A percentile compares a stretch with the other conserved stretches of the same genome.
Conservation (phyloP, 2,797 vertebrate species). For the Acipenser ruthenus region DNA sequence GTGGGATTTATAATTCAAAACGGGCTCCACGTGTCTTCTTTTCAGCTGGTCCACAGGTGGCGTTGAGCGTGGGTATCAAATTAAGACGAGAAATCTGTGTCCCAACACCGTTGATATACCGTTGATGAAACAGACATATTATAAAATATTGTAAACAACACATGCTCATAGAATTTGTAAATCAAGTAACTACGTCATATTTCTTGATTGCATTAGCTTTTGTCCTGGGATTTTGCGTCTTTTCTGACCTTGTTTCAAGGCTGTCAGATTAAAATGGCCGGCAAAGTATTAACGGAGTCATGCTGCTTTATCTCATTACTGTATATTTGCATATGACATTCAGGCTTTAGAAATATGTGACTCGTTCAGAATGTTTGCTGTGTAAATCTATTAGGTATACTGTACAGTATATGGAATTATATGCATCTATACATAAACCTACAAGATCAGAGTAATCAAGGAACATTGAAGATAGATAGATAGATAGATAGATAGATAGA, state of each 20-base stretch:
- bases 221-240: slow-evolving; percentile 19
- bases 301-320: slow-evolving; percentile 56
- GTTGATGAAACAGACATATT: slow-evolving; percentile 3
- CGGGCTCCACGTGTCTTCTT: background rate
- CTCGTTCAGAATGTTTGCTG: too few relatives aligned
- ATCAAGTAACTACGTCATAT: slow-evolving; percentile 49
- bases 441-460: too few relatives aligned
- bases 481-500: too few relatives aligned
- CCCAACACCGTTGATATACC: background rate
- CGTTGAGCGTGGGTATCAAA: slow-evolving; percentile 4
- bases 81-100: slow-evolving; percentile 1
- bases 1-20: too few relatives aligned
- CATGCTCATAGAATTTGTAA: slow-evolving; percentile 56
- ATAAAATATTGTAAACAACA: slow-evolving; percentile 31
- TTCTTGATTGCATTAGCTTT: slow-evolving; percentile 52
- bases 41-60: background rate
- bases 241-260: slow-evolving; percentile 45
- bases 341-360: slow-evolving; percentile 38
- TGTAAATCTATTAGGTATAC: too few relatives aligned
- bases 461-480: too few relatives aligned
- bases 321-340: slow-evolving; percentile 52
- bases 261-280: slow-evolving; percentile 54
- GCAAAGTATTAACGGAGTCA: slow-evolving; percentile 61
- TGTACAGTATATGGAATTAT: too few relatives aligned
- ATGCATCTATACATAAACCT: too few relatives aligned